Conservation (phyloP, 2,113 vertebrate species). For the Peucedramus taeniatus region DNA sequence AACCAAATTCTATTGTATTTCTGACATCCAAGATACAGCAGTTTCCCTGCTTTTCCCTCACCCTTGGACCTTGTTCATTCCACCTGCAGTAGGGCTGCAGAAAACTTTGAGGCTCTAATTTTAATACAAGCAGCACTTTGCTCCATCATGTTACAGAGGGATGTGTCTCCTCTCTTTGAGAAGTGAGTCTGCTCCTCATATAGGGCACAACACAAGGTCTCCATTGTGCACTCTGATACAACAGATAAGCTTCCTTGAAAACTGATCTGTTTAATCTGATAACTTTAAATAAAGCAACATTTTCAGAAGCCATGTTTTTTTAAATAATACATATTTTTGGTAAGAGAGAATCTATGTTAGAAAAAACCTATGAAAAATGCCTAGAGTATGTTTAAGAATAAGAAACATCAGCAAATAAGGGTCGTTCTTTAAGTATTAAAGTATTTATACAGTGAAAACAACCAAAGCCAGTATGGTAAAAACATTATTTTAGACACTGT, state of each 20-base stretch:
- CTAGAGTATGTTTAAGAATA: not conserved
- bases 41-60: not conserved
- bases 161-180: not conserved
- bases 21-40: not conserved
- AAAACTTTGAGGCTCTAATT: not conserved
- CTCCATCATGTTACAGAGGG: not conserved
- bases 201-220: not conserved
- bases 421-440: not conserved
- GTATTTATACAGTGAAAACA: not conserved
- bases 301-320: not conserved
- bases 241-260: not conserved
- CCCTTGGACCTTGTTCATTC: not conserved
- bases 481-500: not conserved
- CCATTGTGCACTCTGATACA: not conserved
- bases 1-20: not conserved
- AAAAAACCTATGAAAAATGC: not conserved
- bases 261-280: not conserved
- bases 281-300: not conserved
- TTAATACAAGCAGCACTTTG: not conserved
- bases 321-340: not conserved
- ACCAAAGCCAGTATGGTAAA: not conserved
- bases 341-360: not conserved
- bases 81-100: not conserved
- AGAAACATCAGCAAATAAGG: not conserved
- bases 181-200: not conserved